Conservation (phyloP, 2,797 vertebrate genomes). For the Sebastes iracundus region DNA sequence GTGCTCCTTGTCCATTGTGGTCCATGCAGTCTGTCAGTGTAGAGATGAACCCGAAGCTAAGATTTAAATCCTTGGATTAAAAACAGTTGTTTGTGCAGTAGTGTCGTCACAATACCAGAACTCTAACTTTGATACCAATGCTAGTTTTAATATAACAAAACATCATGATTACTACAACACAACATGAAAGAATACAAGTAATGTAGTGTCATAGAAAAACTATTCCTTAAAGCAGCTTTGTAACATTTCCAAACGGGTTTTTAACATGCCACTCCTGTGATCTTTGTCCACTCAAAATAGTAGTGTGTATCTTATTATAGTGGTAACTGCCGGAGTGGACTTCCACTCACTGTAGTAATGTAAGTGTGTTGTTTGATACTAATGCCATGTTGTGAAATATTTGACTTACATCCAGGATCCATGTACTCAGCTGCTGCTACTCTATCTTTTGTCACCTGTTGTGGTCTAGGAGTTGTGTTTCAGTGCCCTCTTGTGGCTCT, state of each 20-base stretch:
- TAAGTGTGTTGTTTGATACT: neutral
- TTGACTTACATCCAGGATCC: neutral
- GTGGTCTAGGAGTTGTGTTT: neutral
- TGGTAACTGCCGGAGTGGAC: neutral
- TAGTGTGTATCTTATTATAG: neutral
- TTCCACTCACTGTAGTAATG: neutral
- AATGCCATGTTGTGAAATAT: neutral
- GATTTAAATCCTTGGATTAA: neutral
- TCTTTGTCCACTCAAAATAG: neutral
- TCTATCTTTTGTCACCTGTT: neutral
- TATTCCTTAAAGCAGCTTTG: neutral
- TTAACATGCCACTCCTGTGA: neutral
- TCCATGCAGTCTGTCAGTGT: conserved; percentile 9
- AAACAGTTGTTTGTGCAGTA: neutral
- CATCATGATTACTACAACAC: neutral
- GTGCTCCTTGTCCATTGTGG: conserved; percentile 43
- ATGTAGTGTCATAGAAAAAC: neutral
- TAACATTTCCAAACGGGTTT: neutral
- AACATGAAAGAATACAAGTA: neutral
- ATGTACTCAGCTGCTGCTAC: neutral
- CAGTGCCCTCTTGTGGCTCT: conserved; percentile 30
- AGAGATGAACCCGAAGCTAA: neutral
- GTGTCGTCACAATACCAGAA: conserved; percentile 44
- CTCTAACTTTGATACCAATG: neutral
- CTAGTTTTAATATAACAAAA: neutral